phyloP scores from a whole-genome alignment of 2,888 invertebrate species.

The Poecilobothrus nobilitatus region DNA sequence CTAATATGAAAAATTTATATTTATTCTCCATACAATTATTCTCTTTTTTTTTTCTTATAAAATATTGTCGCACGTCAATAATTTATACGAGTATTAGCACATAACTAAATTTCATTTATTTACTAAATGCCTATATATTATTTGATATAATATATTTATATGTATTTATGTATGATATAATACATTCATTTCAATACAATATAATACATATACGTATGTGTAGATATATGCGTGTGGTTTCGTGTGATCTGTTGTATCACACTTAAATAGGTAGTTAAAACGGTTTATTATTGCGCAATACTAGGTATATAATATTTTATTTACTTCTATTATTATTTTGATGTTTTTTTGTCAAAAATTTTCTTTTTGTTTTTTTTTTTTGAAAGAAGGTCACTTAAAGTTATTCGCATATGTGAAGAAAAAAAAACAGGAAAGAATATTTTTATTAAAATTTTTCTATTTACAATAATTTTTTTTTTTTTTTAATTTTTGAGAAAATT shows the following conservation, averaged over 20 bases:
- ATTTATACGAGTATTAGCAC: not conserved
- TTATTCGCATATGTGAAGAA: not conserved
- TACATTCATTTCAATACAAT: too few relatives aligned
- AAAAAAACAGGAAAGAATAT: not conserved
- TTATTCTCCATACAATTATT: not conserved
- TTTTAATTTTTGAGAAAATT: not conserved
- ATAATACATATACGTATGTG: too few relatives aligned
- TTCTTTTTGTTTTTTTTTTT: not conserved
- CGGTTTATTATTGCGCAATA: constrained; percentile 3
- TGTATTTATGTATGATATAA: too few relatives aligned
- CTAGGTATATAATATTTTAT: too few relatives aligned
- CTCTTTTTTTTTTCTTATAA: not conserved
- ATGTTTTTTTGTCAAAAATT: not conserved
- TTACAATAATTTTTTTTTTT: not conserved
- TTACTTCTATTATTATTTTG: too few relatives aligned
- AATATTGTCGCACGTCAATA: constrained; percentile 1
- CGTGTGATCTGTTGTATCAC: too few relatives aligned
- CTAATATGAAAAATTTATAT: too few relatives aligned
- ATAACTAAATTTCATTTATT: too few relatives aligned
- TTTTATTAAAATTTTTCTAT: not conserved
- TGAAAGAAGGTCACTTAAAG: not conserved
- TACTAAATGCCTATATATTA: too few relatives aligned
- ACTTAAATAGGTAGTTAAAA: not conserved
- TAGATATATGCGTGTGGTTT: too few relatives aligned
- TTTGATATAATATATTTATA: too few relatives aligned